These are phyloP conservation scores for Ataeniobius toweri DNA, from an alignment of 2,797 vertebrate genomes.

Conservation along the genomic window DNA sequence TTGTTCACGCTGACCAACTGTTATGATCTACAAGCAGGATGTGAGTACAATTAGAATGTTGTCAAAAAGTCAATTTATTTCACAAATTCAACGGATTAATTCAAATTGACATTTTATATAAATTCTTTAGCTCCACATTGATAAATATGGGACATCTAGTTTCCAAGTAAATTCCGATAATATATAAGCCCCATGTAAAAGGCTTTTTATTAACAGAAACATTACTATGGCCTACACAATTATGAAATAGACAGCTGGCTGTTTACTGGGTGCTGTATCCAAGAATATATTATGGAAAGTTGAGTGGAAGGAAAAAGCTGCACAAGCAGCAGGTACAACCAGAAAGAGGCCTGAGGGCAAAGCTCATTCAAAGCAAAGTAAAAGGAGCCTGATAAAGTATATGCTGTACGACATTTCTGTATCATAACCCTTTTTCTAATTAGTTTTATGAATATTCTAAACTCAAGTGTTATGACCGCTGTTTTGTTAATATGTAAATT, in stretches of 20 bases:
- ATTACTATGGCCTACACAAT: not conserved
- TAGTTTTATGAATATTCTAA: not conserved
- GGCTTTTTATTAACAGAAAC: not conserved
- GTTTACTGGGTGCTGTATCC: not conserved
- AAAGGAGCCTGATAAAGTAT: not conserved
- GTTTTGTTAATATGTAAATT: not conserved
- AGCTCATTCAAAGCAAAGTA: not conserved
- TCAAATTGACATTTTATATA: not conserved
- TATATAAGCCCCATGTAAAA: not conserved
- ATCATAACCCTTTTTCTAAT: not conserved
- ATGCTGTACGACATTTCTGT: no score
- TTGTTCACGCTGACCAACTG: not conserved
- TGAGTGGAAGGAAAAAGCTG: no score
- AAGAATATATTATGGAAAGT: not conserved
- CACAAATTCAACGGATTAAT: not conserved
- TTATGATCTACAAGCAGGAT: not conserved
- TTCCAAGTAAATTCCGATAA: not conserved
- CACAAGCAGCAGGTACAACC: not conserved
- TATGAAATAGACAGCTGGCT: no score
- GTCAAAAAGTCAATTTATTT: not conserved
- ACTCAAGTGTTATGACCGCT: not conserved
- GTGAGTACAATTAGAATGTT: not conserved
- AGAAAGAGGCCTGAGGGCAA: not conserved
- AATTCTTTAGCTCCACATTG: no score
- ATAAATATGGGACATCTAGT: not conserved